Conservation (phyloP, 2,888 invertebrate genomes). For the Hydroisotoma schaefferi region DNA sequence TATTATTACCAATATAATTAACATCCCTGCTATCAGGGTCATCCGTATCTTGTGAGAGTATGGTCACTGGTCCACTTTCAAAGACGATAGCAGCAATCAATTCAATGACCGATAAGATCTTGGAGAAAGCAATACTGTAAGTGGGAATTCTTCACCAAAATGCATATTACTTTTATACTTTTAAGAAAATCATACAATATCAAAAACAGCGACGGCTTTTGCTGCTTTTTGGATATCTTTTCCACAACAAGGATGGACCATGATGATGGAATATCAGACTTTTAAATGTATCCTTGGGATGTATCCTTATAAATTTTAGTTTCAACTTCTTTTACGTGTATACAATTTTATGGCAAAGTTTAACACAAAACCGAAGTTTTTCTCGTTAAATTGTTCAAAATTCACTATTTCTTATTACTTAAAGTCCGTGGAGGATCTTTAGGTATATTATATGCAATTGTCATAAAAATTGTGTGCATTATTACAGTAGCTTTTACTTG, state of each 20-base stretch:
- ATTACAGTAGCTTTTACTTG: too few relatives aligned
- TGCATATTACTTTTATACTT: background rate
- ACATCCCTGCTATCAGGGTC: conserved; percentile 23
- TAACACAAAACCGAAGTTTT: too few relatives aligned
- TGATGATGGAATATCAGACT: conserved; percentile 1
- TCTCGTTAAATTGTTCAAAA: too few relatives aligned
- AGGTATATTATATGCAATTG: too few relatives aligned
- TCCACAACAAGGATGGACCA: conserved; percentile 34
- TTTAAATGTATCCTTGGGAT: too few relatives aligned
- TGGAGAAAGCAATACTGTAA: background rate
- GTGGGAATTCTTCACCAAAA: background rate
- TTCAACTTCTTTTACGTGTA: too few relatives aligned
- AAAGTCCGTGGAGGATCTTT: too few relatives aligned
- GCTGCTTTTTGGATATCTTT: conserved; percentile 27
- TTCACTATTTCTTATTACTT: too few relatives aligned
- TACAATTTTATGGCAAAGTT: too few relatives aligned
- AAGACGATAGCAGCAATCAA: conserved; percentile 29
- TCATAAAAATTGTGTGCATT: too few relatives aligned
- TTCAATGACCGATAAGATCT: conserved; percentile 29
- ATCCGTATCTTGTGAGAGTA: conserved; percentile 21
- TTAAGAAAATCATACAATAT: conserved; percentile 21
- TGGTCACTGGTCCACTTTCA: conserved; percentile 30
- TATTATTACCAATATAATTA: conserved; percentile 30
- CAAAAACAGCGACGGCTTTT: conserved; percentile 30
- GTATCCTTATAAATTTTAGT: too few relatives aligned